These are phyloP conservation scores for Lophius piscatorius DNA, from an alignment of 2,113 vertebrate species.

Conservation along the genomic window DNA sequence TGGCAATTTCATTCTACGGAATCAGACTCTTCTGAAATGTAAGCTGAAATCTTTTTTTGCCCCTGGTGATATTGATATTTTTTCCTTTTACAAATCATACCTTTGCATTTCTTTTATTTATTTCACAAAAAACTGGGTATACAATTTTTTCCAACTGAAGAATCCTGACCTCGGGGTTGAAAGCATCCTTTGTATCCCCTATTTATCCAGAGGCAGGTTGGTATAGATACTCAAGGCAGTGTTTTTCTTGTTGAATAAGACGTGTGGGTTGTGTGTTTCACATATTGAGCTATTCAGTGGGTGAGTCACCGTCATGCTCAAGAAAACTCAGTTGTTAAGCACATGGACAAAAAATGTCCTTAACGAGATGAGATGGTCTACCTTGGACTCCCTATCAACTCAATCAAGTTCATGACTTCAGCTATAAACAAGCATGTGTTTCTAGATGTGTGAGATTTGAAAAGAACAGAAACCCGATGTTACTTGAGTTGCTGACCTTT, in stretches of 20 bases:
- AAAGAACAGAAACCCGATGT: background rate
- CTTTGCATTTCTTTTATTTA: too few species aligned
- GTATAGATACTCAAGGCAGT: slow-evolving; percentile 26
- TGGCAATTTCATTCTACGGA: too few species aligned
- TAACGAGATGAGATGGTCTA: slow-evolving; percentile 20
- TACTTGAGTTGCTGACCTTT: slow-evolving; percentile 61
- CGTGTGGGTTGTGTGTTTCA: slow-evolving; percentile 51
- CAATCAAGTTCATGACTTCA: too few species aligned
- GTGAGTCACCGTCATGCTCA: too few species aligned
- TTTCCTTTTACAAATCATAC: slow-evolving; percentile 23
- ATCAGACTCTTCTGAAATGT: slow-evolving; percentile 29
- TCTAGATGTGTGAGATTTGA: slow-evolving; percentile 1
- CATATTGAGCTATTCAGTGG: slow-evolving; percentile 41
- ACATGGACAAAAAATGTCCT: too few species aligned
- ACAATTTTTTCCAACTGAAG: too few species aligned
- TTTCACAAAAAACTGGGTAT: too few species aligned
- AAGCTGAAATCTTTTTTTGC: too few species aligned
- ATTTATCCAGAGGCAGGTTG: slow-evolving; percentile 43
- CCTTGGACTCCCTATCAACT: slow-evolving; percentile 15
- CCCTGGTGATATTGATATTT: too few species aligned
- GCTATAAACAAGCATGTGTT: too few species aligned
- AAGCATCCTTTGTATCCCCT: slow-evolving; percentile 32
- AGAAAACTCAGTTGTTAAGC: too few species aligned
- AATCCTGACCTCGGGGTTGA: slow-evolving; percentile 30
- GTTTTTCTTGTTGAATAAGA: slow-evolving; percentile 32